Base-by-base conservation (phyloP, 2,888 invertebrate species). In the Chrysodeixis includens region DNA sequence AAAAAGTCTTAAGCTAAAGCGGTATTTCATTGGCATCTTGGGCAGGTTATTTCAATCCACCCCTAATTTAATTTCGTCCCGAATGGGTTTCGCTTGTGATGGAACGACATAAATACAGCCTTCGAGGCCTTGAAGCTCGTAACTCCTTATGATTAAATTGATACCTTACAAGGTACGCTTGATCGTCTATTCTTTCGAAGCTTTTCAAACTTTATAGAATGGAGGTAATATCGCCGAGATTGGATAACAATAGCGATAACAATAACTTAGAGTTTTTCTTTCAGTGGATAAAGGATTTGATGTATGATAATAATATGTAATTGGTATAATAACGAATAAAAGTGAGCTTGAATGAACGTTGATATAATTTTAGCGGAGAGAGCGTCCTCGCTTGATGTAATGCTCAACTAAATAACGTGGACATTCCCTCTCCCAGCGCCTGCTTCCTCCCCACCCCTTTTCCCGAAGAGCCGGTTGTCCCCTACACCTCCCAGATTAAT, bases 351-450 rank as follows among this genome's bases (percentile, higher is more conserved):
- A 86, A 87, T 86, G 86, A 84, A 84, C 86, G 83, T 82, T 90
- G 89, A 92, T 91, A 91, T 90, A 92, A 92, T 91, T 91, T 88
- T 79, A 86, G 73, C 82, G 76, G 83, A 81, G 86, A 83, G 63
- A 79, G 82, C 81, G 79, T n/a, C 83, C 78, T 83, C 79, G 72
- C 85, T 88, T 91, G 91, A 91, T 89, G 89, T 90, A 91, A 91
- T 88, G 86, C 86, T 87, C 86, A 88, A 89, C 88, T 92, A 90
- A 90, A 91, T 90, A 90, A 90, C 86, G 86, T 76, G 88, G 89
- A 90, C 88, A 87, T 83, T 84, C 76, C 64, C 81, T 58, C 78
- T 84, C 76, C 62, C 81, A 59, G 79, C 69, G 54, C 63, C 71
- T 70, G 54, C 67, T 63, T 59, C 71, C 58, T 46, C 68, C 62